Evolutionary conservation across 2,113 vertebrate species (phyloP).

Genomic region (Nipponia nippon): DNA sequence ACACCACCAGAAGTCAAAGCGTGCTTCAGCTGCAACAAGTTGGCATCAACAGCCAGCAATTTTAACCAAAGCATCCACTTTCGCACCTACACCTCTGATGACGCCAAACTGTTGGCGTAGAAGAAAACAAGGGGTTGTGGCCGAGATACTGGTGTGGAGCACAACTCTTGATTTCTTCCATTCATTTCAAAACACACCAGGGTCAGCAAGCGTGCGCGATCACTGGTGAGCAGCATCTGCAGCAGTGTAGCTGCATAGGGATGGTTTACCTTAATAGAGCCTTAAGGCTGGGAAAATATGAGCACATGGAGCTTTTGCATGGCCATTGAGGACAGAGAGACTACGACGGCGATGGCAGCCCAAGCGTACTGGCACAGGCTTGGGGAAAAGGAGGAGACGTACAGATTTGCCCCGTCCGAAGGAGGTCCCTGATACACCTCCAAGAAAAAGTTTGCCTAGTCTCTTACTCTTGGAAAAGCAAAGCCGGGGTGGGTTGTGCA

Average conservation of each 20-base stretch:
- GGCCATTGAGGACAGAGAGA: accelerated
- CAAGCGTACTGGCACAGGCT: accelerated
- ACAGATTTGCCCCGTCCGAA: neutral
- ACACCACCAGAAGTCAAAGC: neutral
- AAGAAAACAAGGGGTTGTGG: neutral
- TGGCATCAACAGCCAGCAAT: neutral
- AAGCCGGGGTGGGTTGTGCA: neutral
- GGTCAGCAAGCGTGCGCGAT: neutral
- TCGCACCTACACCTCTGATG: accelerated
- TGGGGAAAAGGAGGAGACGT: neutral
- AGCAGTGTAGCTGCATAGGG: neutral
- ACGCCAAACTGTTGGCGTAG: neutral
- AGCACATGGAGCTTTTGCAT: neutral
- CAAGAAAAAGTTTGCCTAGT: neutral
- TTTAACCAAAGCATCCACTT: neutral
- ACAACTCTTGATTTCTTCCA: neutral
- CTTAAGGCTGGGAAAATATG: accelerated
- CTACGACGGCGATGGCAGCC: accelerated
- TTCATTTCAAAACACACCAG: neutral
- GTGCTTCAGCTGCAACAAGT: neutral
- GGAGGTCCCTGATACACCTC: neutral
- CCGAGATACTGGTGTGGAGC: neutral
- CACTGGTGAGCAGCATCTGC: accelerated
- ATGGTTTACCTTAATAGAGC: neutral
- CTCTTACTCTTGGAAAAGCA: neutral